Base-by-base conservation (phyloP, 2,888 invertebrate genomes). In the Cecidostiba fungosa region DNA sequence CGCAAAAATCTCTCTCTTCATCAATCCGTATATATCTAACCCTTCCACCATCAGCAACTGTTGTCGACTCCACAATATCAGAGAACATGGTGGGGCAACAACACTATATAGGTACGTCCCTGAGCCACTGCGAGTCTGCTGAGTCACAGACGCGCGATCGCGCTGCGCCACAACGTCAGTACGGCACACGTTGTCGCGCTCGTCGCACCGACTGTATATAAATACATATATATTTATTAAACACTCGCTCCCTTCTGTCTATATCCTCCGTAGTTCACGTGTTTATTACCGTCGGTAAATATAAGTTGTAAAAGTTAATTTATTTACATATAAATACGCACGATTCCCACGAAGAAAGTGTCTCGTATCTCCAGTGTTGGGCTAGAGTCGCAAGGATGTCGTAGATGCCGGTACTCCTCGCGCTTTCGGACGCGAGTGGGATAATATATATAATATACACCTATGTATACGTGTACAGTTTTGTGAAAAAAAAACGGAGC, bases 151-250 rank as follows among this genome's bases (percentile, higher is more conserved):
- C 66, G 66, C 66, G 66, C 66, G 66, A 26, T 66, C 29, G 62
- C 62, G 29, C 29, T n/a, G 76, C 54, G 29, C 54, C 77, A 36
- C 77, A 59, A 43, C 73, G 54, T 59, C 54, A 73, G 73, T 73
- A 47, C 43, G 36, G 50, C 77, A 59, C 77, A 54, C 77, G 77
- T 73, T 73, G 73, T 73, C 73, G 73, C 47, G 73, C 73, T 73
- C 47, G 43, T 73, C 73, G 73, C 54, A 59, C n/a, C 54, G 54
- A 59, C 23, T 59, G 54, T 59, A 59, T n/a, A 59, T 43, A 43
- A 12, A 43, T 43, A 43, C 1, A n/a, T 54, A 50, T 50, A 16
- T 50, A 50, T 16, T 1, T 39, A 10, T 2, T 12, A 43, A 10
- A 43, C 43, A 43, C 12, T 1, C 43, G 43, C 12, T 43, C 43